Evolutionary conservation across 2,888 invertebrate species (phyloP).

Genomic region (Lycocerus yunnanus): DNA sequence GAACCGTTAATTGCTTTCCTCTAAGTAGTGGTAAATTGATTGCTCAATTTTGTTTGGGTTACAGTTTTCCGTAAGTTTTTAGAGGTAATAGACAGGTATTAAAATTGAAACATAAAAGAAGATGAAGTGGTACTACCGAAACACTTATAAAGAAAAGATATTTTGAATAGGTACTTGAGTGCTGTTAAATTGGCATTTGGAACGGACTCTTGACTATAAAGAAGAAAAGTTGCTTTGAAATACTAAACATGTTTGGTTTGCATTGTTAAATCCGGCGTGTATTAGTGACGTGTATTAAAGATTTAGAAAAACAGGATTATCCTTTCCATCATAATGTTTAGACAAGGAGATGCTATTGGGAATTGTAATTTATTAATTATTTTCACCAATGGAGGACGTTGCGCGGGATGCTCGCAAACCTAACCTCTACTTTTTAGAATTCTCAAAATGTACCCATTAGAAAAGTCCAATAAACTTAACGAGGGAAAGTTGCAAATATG

Average conservation of each 20-base stretch:
- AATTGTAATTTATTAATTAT: neutral
- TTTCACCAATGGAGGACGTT: too few species aligned
- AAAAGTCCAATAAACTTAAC: neutral
- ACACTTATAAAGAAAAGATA: neutral
- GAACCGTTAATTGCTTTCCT: neutral
- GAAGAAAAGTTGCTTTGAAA: neutral
- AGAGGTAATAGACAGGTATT: neutral
- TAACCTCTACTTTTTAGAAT: neutral
- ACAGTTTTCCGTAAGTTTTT: neutral
- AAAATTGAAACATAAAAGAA: neutral
- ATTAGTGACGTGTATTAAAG: neutral
- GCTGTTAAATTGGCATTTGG: slow-evolving; percentile 6
- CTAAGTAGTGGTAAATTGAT: neutral
- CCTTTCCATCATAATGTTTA: neutral
- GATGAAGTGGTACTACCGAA: neutral
- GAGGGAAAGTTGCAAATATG: neutral
- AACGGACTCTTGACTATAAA: slow-evolving; percentile 5
- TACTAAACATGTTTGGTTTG: neutral
- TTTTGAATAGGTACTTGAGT: neutral
- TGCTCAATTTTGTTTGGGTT: neutral
- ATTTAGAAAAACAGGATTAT: neutral
- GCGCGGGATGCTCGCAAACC: too few species aligned
- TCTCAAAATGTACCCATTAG: neutral
- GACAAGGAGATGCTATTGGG: neutral
- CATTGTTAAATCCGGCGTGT: neutral